Conservation (phyloP, 1,140 invertebrate species). For the Charaxes varanes region DNA sequence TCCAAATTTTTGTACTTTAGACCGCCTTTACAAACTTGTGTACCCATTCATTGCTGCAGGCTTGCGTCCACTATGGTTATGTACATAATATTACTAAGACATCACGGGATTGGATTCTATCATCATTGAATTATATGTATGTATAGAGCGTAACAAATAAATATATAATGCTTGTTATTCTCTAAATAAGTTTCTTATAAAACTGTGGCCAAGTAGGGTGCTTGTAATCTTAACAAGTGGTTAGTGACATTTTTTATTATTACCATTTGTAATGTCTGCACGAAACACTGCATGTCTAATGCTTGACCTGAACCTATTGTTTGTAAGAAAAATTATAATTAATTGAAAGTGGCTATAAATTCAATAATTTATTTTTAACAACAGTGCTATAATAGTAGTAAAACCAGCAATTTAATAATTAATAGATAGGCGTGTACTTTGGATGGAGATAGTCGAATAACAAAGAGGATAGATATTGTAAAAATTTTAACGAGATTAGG, state of each 20-base stretch:
- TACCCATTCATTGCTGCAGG: constrained; percentile 24
- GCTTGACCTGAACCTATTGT: too few relatives aligned
- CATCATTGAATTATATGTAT: constrained; percentile 3
- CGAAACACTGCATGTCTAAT: not conserved
- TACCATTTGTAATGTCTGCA: too few relatives aligned
- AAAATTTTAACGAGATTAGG: constrained; percentile 35
- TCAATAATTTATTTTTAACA: constrained; percentile 13
- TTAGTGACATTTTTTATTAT: constrained; percentile 9
- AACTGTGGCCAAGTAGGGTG: constrained; percentile 16
- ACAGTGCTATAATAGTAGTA: constrained; percentile 19
- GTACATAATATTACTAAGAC: constrained; percentile 13
- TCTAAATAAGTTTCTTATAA: not conserved
- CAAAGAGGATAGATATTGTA: constrained; percentile 10
- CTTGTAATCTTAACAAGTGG: constrained; percentile 15
- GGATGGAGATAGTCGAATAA: constrained; percentile 5
- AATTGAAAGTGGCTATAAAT: not conserved
- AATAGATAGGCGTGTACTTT: constrained; percentile 14
- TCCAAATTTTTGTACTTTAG: not conserved
- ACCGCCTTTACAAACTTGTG: constrained; percentile 2
- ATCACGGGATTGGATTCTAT: not conserved
- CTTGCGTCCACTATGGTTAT: constrained; percentile 45
- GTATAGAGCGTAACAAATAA: not conserved
- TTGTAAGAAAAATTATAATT: not conserved
- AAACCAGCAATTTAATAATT: constrained; percentile 6
- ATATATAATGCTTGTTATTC: not conserved